Evolutionary conservation across 2,888 invertebrate species (phyloP).

Genomic region (Pherbina coryleti): DNA sequence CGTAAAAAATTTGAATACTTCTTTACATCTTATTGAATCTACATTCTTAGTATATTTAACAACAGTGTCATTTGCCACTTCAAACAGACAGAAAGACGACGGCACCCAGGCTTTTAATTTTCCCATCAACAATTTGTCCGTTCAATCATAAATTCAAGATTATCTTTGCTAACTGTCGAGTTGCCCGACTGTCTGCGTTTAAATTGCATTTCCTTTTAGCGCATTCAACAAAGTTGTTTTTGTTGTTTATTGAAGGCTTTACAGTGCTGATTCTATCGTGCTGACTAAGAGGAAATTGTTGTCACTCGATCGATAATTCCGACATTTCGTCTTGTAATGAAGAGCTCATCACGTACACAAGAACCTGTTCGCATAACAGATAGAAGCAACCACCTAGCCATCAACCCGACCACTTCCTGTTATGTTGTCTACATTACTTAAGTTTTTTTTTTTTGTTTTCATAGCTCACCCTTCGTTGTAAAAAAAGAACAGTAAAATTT

Average conservation of each 20-base stretch:
- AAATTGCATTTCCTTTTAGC: constrained; percentile 26
- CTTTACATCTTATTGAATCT: too few species aligned
- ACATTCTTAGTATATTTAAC: not conserved
- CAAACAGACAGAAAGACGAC: too few species aligned
- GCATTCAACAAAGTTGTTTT: constrained; percentile 1
- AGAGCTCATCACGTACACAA: constrained; percentile 42
- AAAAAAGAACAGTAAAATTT: not conserved
- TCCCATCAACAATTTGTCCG: not conserved
- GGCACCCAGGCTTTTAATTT: not conserved
- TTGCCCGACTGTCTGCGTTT: constrained; percentile 12
- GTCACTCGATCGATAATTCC: constrained; percentile 23
- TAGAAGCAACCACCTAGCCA: not conserved
- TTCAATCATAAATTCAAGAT: not conserved
- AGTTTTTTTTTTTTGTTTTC: not conserved
- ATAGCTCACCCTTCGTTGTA: not conserved
- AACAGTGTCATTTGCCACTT: too few species aligned
- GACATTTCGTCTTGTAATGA: constrained; percentile 37
- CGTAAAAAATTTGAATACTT: too few species aligned
- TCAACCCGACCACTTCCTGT: constrained; percentile 7
- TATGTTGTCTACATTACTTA: not conserved
- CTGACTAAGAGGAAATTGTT: constrained; percentile 5
- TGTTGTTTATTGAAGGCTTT: not conserved
- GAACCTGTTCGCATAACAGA: not conserved
- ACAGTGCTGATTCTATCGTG: not conserved
- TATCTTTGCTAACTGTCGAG: not conserved